Evolutionary conservation across 2,797 vertebrate species (phyloP).

Genomic region (Scleropages formosus): DNA sequence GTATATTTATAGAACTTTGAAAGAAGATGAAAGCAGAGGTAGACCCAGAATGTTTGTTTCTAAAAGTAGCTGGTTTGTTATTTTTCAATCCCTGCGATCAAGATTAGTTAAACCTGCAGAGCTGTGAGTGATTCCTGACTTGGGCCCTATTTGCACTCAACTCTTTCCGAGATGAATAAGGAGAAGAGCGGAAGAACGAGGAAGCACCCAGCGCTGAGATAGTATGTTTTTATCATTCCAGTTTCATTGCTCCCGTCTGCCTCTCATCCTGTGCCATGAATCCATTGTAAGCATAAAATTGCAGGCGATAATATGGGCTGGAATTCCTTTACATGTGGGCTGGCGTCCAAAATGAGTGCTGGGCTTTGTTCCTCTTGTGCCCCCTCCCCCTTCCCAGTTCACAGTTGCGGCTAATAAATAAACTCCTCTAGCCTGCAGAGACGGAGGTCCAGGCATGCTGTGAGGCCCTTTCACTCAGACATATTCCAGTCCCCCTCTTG

Average conservation of each 20-base stretch:
- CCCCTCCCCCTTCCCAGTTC: not conserved
- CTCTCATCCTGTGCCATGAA: slow-evolving; percentile 7
- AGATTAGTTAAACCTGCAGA: slow-evolving; percentile 1
- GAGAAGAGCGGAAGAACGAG: not conserved
- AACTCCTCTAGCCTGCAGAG: not conserved
- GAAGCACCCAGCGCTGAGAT: not conserved
- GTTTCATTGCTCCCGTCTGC: slow-evolving; percentile 22
- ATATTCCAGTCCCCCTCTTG: no score
- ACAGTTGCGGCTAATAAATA: slow-evolving; percentile 8
- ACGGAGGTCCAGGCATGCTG: slow-evolving; percentile 5
- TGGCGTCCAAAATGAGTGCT: not conserved
- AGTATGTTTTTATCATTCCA: not conserved
- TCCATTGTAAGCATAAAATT: not conserved
- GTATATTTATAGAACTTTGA: not conserved
- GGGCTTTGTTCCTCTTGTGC: slow-evolving; percentile 18
- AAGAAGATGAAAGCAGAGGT: not conserved
- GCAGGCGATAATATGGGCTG: slow-evolving; percentile 9
- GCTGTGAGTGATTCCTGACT: not conserved
- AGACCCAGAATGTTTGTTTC: not conserved
- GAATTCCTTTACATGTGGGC: slow-evolving; percentile 21
- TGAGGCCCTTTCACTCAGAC: not conserved
- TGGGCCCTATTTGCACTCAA: not conserved
- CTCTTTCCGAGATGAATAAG: not conserved
- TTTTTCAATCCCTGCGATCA: not conserved
- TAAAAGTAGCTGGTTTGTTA: not conserved